A percentile compares a stretch with the other conserved stretches of the same genome.
Conservation (phyloP, 2,797 vertebrate genomes). For the Enteromius unitaeniatus region DNA sequence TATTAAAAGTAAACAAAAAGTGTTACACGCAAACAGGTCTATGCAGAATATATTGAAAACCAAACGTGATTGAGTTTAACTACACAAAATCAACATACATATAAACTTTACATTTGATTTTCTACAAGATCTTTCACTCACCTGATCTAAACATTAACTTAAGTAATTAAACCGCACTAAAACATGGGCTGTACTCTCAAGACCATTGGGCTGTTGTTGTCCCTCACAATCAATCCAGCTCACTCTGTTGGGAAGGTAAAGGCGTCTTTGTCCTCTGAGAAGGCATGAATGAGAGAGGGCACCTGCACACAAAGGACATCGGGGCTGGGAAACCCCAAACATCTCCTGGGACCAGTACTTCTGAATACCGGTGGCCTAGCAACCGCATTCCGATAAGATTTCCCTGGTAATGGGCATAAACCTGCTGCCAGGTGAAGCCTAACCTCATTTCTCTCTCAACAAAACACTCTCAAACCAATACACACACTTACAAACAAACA, state of each 20-base stretch:
- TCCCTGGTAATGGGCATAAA: slow-evolving; percentile 14
- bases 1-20: not conserved
- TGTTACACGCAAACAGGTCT: not conserved
- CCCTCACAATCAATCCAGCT: slow-evolving; percentile 2
- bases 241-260: slow-evolving; percentile 36
- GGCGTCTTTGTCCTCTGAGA: slow-evolving; percentile 50
- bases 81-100: not conserved
- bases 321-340: slow-evolving; percentile 48
- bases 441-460: not conserved
- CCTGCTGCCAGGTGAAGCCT: slow-evolving; percentile 22
- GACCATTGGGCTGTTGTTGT: not conserved
- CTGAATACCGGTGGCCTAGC: slow-evolving; percentile 44
- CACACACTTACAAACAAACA: slow-evolving; percentile 25
- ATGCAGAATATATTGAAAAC: not conserved
- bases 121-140: not conserved
- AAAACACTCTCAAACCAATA: slow-evolving; percentile 14
- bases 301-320: slow-evolving; percentile 52
- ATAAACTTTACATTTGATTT: not conserved
- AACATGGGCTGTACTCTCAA: slow-evolving; percentile 15
- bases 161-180: slow-evolving; percentile 10
- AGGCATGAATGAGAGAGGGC: slow-evolving; percentile 25
- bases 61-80: no score
- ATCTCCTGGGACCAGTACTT: slow-evolving; percentile 39
- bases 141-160: not conserved
- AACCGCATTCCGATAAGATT: slow-evolving; percentile 48